Conservation (phyloP, 2,797 vertebrate species). For the Botia almorhae region DNA sequence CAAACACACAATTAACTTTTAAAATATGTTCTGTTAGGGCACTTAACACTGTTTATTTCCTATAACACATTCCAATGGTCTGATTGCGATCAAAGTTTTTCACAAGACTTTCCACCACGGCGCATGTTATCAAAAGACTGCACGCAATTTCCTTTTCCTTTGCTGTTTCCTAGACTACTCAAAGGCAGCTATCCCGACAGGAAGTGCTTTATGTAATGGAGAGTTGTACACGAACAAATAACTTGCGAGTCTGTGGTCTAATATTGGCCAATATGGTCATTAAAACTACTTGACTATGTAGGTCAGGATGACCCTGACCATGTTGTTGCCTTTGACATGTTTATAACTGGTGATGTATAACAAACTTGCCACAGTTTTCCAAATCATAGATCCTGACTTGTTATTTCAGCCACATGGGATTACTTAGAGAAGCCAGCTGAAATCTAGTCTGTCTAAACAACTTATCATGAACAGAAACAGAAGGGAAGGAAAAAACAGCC, state of each 20-base stretch:
- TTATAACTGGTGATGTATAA: neutral
- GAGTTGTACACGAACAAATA: slow-evolving; percentile 18
- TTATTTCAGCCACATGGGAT: slow-evolving; percentile 13
- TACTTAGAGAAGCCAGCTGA: slow-evolving; percentile 15
- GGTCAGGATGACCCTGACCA: slow-evolving; percentile 20
- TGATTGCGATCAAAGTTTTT: slow-evolving; percentile 9
- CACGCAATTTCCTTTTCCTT: slow-evolving; percentile 55
- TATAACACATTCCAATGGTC: slow-evolving; percentile 36
- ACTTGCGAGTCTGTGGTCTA: neutral
- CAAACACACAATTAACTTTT: slow-evolving; percentile 47
- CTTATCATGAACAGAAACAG: slow-evolving; percentile 7
- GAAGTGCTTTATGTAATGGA: slow-evolving; percentile 44
- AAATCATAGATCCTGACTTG: neutral
- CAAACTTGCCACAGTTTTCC: neutral
- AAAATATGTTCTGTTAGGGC: slow-evolving; percentile 39
- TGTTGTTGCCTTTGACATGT: neutral
- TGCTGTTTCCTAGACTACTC: slow-evolving; percentile 50
- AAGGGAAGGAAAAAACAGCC: neutral
- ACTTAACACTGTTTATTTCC: slow-evolving; percentile 45
- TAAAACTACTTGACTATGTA: neutral
- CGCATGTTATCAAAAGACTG: slow-evolving; percentile 47
- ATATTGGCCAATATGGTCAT: slow-evolving; percentile 9
- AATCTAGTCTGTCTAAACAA: slow-evolving; percentile 36
- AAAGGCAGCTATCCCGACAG: slow-evolving; percentile 33
- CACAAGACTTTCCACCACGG: slow-evolving; percentile 8